phyloP scores from a whole-genome alignment of 2,888 invertebrate genomes.

The Aphodius sticticus region DNA sequence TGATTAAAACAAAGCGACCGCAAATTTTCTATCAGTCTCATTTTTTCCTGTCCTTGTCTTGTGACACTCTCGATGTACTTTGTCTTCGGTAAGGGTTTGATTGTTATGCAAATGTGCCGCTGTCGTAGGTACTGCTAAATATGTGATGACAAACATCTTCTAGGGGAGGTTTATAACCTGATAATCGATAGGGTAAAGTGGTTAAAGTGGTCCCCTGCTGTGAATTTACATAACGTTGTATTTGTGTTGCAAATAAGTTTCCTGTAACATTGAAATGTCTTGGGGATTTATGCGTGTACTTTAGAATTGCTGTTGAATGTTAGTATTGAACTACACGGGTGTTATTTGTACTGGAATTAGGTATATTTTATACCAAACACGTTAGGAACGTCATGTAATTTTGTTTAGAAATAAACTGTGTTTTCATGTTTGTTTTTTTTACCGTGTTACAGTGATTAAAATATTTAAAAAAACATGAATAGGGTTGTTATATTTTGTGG shows the following conservation, averaged over 20 bases:
- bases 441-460: too few relatives aligned
- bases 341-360: too few relatives aligned
- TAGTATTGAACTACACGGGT: too few relatives aligned
- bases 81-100: not conserved
- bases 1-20: too few relatives aligned
- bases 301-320: not conserved
- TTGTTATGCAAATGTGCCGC: not conserved
- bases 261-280: constrained; percentile 4
- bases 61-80: not conserved
- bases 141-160: not conserved
- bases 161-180: not conserved
- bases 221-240: not conserved
- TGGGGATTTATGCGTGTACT: not conserved
- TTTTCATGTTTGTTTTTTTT: too few relatives aligned
- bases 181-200: not conserved
- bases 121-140: not conserved
- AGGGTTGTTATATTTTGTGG: too few relatives aligned
- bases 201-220: not conserved
- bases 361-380: too few relatives aligned
- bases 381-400: too few relatives aligned
- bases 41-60: too few relatives aligned
- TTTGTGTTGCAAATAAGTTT: not conserved
- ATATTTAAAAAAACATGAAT: too few relatives aligned
- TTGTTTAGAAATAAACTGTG: too few relatives aligned
- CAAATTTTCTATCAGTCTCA: too few relatives aligned